Evolutionary conservation across 2,888 invertebrate genomes (phyloP).

Genomic region (Tortrix viridana): DNA sequence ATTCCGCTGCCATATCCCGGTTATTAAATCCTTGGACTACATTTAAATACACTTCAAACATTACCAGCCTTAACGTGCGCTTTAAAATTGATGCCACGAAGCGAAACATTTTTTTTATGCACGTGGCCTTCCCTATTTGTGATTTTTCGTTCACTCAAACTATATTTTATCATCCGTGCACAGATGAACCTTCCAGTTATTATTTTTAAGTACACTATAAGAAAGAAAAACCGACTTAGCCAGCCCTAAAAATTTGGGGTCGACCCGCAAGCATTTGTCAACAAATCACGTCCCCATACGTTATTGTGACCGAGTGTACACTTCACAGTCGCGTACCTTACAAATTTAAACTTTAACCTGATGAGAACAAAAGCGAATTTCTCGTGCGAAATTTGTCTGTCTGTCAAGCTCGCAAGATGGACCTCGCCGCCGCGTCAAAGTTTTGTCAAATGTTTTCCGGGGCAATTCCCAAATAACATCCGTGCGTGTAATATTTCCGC

Average conservation of each 20-base stretch:
- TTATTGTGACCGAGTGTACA: slow-evolving; percentile 54
- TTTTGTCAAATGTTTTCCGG: slow-evolving; percentile 63
- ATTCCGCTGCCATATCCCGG: slow-evolving; percentile 49
- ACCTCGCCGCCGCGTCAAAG: slow-evolving; percentile 52
- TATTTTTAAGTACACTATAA: slow-evolving; percentile 61
- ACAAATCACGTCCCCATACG: slow-evolving; percentile 66
- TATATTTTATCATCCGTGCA: slow-evolving; percentile 53
- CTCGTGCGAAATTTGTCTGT: slow-evolving; percentile 15
- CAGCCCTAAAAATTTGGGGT: slow-evolving; percentile 41
- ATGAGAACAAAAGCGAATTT: slow-evolving; percentile 44
- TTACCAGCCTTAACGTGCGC: background rate
- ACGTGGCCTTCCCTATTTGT: slow-evolving; percentile 24
- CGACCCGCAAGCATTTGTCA: slow-evolving; percentile 64
- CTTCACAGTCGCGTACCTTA: slow-evolving; percentile 45
- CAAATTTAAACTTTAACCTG: slow-evolving; percentile 50
- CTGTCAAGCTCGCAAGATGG: slow-evolving; percentile 30
- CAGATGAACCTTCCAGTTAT: slow-evolving; percentile 53
- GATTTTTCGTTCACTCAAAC: slow-evolving; percentile 45
- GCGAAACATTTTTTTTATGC: too few species aligned
- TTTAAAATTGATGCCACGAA: background rate
- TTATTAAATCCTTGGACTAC: slow-evolving; percentile 46
- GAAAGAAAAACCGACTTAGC: slow-evolving; percentile 55
- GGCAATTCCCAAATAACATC: slow-evolving; percentile 61
- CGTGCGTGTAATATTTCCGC: slow-evolving; percentile 63
- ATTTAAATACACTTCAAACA: slow-evolving; percentile 7